Evolutionary conservation across 1,140 invertebrate species (phyloP).

Genomic region (Araneus ventricosus): DNA sequence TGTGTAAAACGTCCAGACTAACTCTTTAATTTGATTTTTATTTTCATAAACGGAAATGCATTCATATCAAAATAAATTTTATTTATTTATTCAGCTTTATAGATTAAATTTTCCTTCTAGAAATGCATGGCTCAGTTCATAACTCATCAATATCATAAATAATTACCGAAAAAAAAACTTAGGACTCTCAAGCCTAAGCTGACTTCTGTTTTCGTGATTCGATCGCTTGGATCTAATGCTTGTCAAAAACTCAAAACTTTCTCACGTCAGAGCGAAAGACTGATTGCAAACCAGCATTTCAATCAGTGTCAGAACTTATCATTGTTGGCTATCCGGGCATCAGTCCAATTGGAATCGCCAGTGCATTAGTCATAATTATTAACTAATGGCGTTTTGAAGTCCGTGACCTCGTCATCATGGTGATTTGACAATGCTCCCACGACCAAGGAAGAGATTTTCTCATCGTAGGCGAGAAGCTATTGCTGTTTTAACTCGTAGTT

Average conservation of each 20-base stretch:
- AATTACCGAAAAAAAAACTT: neutral
- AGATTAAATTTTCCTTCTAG: no score
- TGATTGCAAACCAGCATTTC: neutral
- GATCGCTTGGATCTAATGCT: neutral
- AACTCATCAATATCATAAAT: neutral
- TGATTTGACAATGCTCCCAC: neutral
- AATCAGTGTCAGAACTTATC: conserved; percentile 10
- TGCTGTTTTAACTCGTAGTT: neutral
- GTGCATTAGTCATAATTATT: conserved; percentile 14
- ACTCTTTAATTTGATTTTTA: no score
- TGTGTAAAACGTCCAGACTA: no score
- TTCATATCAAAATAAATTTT: neutral
- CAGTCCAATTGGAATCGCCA: neutral
- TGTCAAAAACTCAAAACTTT: neutral
- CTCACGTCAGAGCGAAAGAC: neutral
- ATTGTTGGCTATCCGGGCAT: neutral
- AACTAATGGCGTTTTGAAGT: neutral
- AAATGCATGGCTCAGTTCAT: no score
- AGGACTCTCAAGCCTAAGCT: neutral
- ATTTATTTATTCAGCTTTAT: neutral
- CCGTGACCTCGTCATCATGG: neutral
- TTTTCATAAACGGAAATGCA: neutral
- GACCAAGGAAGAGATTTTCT: neutral
- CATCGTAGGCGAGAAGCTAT: neutral
- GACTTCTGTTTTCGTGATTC: neutral